A percentile compares a stretch with the other conserved stretches of the same genome.
Conservation (phyloP, 2,113 vertebrate genomes). For the Percina caprodes region DNA sequence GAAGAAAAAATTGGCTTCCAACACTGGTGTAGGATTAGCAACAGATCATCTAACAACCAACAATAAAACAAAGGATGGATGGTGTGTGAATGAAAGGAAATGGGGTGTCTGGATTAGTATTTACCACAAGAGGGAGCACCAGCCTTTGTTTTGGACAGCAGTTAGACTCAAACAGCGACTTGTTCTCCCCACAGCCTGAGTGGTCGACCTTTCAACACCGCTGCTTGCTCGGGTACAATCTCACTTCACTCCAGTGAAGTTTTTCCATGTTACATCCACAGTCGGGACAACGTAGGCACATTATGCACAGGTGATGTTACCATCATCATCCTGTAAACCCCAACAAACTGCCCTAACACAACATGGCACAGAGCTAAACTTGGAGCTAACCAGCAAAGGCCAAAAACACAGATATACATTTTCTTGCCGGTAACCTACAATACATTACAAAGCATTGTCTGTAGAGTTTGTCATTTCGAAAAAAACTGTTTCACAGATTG, state of each 20-base stretch:
- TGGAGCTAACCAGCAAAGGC: conserved; percentile 33
- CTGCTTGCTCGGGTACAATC: conserved; percentile 12
- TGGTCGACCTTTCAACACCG: conserved; percentile 12
- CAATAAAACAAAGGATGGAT: conserved; percentile 67
- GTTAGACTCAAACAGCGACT: background rate
- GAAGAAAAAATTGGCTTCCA: conserved; percentile 9
- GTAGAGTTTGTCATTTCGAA: conserved; percentile 44
- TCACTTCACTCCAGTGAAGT: conserved; percentile 10
- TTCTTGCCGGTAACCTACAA: conserved; percentile 10
- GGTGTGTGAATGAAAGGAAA: conserved; percentile 38
- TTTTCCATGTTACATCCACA: conserved; percentile 26
- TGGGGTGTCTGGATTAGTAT: background rate
- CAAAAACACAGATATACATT: conserved; percentile 22
- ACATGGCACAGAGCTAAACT: conserved; percentile 46
- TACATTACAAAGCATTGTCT: conserved; percentile 35
- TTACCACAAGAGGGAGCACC: conserved; percentile 81
- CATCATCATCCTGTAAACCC: conserved; percentile 20
- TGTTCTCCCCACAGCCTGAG: background rate
- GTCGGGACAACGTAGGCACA: conserved; percentile 39
- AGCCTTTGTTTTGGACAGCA: conserved; percentile 61
- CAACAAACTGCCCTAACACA: conserved; percentile 26
- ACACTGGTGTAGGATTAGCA: conserved; percentile 6
- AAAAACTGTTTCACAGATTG: conserved; percentile 41
- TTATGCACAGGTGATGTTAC: conserved; percentile 17
- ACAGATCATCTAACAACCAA: conserved; percentile 39